Evolutionary conservation across 2,113 vertebrate species (phyloP).

Genomic region (Xiphias gladius): DNA sequence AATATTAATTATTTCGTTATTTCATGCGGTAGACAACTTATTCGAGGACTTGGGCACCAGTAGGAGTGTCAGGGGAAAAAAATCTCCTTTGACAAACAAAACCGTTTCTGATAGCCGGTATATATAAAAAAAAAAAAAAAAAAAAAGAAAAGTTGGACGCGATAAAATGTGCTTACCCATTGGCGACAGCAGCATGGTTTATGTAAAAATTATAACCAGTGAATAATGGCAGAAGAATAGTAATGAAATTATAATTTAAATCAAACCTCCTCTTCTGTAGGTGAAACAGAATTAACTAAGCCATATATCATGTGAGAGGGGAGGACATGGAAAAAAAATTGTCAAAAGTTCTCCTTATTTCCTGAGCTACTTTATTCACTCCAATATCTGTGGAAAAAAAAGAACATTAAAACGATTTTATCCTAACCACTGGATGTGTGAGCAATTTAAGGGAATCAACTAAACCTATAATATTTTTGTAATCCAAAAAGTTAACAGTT

Average conservation of each 20-base stretch:
- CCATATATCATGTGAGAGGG: not conserved
- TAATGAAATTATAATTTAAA: slow-evolving; percentile 84
- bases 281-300: slow-evolving; percentile 62
- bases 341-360: not conserved
- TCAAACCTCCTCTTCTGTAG: slow-evolving; percentile 58
- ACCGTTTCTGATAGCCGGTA: slow-evolving; percentile 83
- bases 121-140: slow-evolving; percentile 88
- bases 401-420: too few species aligned
- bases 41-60: not conserved
- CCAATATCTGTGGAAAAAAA: not conserved
- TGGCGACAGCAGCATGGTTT: slow-evolving; percentile 88
- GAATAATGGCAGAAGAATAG: slow-evolving; percentile 87
- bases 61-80: slow-evolving; percentile 57
- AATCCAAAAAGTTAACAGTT: not conserved
- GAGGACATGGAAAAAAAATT: not conserved
- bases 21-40: not conserved
- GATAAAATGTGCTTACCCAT: slow-evolving; percentile 88
- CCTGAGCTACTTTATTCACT: slow-evolving; percentile 6
- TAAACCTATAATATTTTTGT: not conserved
- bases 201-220: slow-evolving; percentile 81
- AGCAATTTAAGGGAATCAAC: not conserved
- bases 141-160: slow-evolving; percentile 77
- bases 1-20: not conserved
- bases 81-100: slow-evolving; percentile 88
- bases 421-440: not conserved